Evolutionary conservation across 2,113 vertebrate species (phyloP).

Genomic region (Microcebus griseorufus): DNA sequence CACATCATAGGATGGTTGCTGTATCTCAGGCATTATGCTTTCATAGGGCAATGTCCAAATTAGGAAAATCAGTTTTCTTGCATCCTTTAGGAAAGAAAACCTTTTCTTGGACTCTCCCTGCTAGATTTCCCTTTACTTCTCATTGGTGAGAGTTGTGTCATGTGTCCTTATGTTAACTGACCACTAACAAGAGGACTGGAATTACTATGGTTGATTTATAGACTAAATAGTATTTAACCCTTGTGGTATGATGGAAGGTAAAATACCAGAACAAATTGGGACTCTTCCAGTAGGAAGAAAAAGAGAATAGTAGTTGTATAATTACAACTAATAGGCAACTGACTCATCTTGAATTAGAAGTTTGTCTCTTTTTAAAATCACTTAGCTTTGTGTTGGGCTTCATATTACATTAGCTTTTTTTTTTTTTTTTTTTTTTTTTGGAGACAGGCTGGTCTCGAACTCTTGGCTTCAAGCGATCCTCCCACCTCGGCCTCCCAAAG

Average conservation of each 20-base stretch:
- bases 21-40: background rate
- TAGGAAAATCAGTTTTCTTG: conserved; percentile 6
- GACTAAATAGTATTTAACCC: background rate
- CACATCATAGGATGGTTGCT: background rate
- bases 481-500: too few relatives aligned
- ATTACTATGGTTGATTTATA: conserved; percentile 11
- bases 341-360: conserved; percentile 24
- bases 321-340: background rate
- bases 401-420: background rate
- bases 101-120: background rate
- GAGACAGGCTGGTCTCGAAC: too few relatives aligned
- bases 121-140: conserved; percentile 3
- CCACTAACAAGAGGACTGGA: background rate
- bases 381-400: conserved; percentile 40
- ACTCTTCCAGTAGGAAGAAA: background rate
- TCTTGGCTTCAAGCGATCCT: too few relatives aligned
- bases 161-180: background rate
- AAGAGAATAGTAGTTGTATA: background rate
- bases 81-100: background rate
- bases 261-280: background rate
- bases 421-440: too few relatives aligned
- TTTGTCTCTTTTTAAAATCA: background rate
- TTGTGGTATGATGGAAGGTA: background rate
- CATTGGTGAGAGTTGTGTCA: background rate
- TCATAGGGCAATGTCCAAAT: background rate